Evolutionary conservation across 1,140 invertebrate genomes (phyloP).

Genomic region (Andricus grossulariae): DNA sequence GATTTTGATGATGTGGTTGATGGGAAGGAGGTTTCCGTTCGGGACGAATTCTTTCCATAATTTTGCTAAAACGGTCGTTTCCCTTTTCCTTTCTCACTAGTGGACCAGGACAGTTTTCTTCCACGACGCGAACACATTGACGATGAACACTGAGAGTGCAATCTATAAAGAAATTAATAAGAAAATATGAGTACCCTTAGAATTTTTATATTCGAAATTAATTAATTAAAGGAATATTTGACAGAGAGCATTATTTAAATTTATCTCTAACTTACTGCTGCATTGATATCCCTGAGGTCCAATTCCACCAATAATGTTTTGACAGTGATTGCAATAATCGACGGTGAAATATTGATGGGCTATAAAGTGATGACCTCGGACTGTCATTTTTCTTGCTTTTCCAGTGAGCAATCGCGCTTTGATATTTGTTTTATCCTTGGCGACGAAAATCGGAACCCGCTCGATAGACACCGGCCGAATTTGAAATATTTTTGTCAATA

Average conservation of each 20-base stretch:
- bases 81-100: constrained; percentile 81
- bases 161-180: constrained; percentile 78
- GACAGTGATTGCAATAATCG: constrained; percentile 95
- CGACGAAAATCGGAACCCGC: constrained; percentile 86
- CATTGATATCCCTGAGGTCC: constrained; percentile 96
- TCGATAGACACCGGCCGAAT: constrained; percentile 80
- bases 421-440: constrained; percentile 87
- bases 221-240: constrained; percentile 15
- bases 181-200: neutral
- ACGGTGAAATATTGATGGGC: constrained; percentile 92
- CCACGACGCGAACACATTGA: constrained; percentile 86
- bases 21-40: constrained; percentile 76
- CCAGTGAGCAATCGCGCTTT: constrained; percentile 83
- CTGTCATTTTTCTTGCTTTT: constrained; percentile 85
- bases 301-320: constrained; percentile 93
- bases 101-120: constrained; percentile 90
- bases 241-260: constrained; percentile 4
- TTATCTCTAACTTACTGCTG: constrained; percentile 79
- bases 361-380: constrained; percentile 93
- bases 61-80: constrained; percentile 83
- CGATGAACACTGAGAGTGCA: constrained; percentile 94
- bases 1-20: constrained; percentile 61
- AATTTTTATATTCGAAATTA: neutral
- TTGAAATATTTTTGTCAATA: constrained; percentile 85
- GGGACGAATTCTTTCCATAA: constrained; percentile 85